These are phyloP conservation scores for Sander lucioperca DNA, from an alignment of 2,113 vertebrate species.

Conservation along the genomic window DNA sequence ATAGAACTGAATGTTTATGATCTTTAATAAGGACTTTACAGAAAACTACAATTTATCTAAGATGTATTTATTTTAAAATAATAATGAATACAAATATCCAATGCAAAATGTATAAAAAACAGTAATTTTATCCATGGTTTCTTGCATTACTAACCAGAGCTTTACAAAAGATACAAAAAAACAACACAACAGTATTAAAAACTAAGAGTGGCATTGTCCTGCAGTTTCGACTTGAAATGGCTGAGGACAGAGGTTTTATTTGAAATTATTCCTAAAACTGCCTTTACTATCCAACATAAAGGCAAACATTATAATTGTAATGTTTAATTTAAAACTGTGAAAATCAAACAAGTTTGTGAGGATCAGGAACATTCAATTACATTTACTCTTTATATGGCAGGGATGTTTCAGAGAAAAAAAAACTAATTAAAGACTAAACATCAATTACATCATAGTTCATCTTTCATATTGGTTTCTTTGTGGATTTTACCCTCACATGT, in stretches of 20 bases:
- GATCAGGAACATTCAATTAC: not conserved
- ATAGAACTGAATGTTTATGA: not conserved
- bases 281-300: slow-evolving; percentile 4
- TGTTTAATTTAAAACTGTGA: not conserved
- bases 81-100: not conserved
- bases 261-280: not conserved
- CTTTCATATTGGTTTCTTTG: slow-evolving; percentile 8
- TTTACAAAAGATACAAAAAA: slow-evolving; percentile 27
- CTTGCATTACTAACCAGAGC: not conserved
- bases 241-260: not conserved
- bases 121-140: not conserved
- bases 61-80: not conserved
- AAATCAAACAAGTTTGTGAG: not conserved
- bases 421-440: not conserved
- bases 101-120: slow-evolving; percentile 36
- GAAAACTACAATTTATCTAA: slow-evolving; percentile 3
- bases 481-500: slow-evolving; percentile 78
- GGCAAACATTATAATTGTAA: not conserved
- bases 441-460: slow-evolving; percentile 75
- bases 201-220: slow-evolving; percentile 7
- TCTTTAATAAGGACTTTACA: not conserved
- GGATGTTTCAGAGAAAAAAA: slow-evolving; percentile 17
- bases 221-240: not conserved
- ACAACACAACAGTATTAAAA: not conserved
- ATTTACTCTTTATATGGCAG: not conserved